Percentiles rank a stretch among this genome's conserved stretches.
phyloP scores from a whole-genome alignment of 2,888 invertebrate species.

The Mycogona germanica region DNA sequence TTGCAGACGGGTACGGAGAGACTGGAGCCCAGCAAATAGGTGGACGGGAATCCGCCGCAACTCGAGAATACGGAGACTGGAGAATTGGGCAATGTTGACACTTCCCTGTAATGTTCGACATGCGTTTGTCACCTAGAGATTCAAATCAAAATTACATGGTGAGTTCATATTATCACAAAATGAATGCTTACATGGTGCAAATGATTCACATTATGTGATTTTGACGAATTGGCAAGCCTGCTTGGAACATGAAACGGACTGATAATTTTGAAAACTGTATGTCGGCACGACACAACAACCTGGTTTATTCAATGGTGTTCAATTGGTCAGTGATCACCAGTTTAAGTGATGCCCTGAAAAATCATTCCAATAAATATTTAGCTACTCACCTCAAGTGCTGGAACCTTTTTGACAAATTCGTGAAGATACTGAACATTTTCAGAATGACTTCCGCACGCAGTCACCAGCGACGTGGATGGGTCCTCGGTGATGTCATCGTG shows the following conservation, averaged over 20 bases:
- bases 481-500: background rate
- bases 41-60: slow-evolving; percentile 15
- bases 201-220: no score
- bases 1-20: slow-evolving; percentile 5
- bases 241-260: no score
- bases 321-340: no score
- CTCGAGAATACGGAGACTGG: slow-evolving; percentile 7
- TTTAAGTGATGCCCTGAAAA: background rate
- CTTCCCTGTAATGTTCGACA: slow-evolving; percentile 9
- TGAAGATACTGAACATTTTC: slow-evolving; percentile 9
- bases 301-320: no score
- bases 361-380: background rate
- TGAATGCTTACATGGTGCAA: no score
- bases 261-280: no score
- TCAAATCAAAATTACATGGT: background rate
- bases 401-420: slow-evolving; percentile 4
- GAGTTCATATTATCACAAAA: no score
- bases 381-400: slow-evolving; percentile 11
- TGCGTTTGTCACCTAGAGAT: slow-evolving; percentile 8
- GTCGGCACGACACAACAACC: no score
- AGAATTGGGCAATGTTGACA: slow-evolving; percentile 4
- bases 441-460: background rate
- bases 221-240: no score
- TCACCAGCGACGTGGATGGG: background rate
- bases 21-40: slow-evolving; percentile 12